Evolutionary conservation across 2,888 invertebrate species (phyloP), one percentile per base, ranked within the genome.

Genomic region (Nyleta sp.): DNA sequence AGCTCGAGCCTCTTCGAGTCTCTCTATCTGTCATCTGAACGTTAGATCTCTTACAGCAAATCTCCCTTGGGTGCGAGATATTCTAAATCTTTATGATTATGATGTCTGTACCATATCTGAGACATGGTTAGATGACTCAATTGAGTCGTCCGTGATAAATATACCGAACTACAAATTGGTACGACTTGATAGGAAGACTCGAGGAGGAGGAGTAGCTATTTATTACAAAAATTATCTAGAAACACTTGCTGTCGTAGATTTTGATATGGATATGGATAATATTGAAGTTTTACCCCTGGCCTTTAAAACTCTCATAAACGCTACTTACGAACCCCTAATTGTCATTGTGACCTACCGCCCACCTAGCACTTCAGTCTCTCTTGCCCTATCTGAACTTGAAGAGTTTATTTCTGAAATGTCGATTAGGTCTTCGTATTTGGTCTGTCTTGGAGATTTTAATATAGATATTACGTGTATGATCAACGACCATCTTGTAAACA

Each of bases 121-220:
- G 33, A 52, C 52, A 2, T 52, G 52, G 52, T 15, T 52, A 11
- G 2, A 33, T 18, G 4, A 13, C 10, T 8, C 33, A 10, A 8
- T 11, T 22, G 33, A 52, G 0, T 18, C 33, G 8, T 7, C 1
- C 13, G 8, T 17, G 2, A 18, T 17, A 6, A 15, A 31, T 10
- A 18, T 52, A 7, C 33, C 11, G 4, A 18, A 17, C 8, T 52
- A 52, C 10, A 18, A 7, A 5, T 31, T 52, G 2, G n/a, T 33
- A 17, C 52, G 52, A 2, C 17, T 3, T 4, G 52, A 52, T 18
- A 52, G 31, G 28, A 2, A 2, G 17, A 18, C 31, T 11, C 31
- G 33, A n/a, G 52, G 52, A 15, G 52, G 52, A 17, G 33, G 52
- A 6, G 33, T 52, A 17, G 52, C 17, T 6, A 33, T 31, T 31